These are phyloP conservation scores for Lepidonotus clava DNA, from an alignment of 2,888 invertebrate genomes.

Conservation along the genomic window DNA sequence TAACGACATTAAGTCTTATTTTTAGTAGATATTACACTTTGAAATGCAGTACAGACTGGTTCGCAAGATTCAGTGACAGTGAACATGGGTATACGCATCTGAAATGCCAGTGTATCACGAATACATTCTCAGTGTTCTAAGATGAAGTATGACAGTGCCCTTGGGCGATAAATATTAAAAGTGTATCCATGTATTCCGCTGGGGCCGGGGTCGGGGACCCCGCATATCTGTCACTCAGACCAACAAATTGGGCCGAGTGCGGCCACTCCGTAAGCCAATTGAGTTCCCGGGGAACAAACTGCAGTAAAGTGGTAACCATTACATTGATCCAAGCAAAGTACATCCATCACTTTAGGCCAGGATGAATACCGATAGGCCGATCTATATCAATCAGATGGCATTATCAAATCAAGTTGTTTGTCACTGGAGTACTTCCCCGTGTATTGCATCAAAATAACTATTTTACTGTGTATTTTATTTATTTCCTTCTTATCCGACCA, in stretches of 20 bases:
- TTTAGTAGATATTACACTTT: too few relatives aligned
- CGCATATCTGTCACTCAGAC: neutral
- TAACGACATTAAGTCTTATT: too few relatives aligned
- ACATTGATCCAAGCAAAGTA: slow-evolving; percentile 16
- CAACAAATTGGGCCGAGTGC: neutral
- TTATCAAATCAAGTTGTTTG: slow-evolving; percentile 24
- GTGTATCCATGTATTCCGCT: too few relatives aligned
- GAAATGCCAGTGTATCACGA: too few relatives aligned
- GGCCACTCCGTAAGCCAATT: neutral
- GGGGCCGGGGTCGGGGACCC: too few relatives aligned
- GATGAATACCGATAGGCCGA: slow-evolving; percentile 31
- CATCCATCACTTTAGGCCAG: slow-evolving; percentile 10
- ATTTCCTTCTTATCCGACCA: neutral
- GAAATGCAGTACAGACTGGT: too few relatives aligned
- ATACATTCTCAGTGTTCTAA: too few relatives aligned
- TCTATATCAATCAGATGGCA: slow-evolving; percentile 3
- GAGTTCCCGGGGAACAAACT: neutral
- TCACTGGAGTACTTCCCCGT: neutral
- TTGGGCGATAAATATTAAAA: slow-evolving; percentile 11
- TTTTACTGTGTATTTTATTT: neutral
- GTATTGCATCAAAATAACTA: neutral
- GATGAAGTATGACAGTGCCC: neutral
- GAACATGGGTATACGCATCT: too few relatives aligned
- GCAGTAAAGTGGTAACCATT: slow-evolving; percentile 17
- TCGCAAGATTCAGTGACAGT: too few relatives aligned